Percentiles rank a stretch among this genome's conserved stretches.
Evolutionary conservation across 2,888 invertebrate genomes (phyloP).

Genomic region (Agrochola circellaris): DNA sequence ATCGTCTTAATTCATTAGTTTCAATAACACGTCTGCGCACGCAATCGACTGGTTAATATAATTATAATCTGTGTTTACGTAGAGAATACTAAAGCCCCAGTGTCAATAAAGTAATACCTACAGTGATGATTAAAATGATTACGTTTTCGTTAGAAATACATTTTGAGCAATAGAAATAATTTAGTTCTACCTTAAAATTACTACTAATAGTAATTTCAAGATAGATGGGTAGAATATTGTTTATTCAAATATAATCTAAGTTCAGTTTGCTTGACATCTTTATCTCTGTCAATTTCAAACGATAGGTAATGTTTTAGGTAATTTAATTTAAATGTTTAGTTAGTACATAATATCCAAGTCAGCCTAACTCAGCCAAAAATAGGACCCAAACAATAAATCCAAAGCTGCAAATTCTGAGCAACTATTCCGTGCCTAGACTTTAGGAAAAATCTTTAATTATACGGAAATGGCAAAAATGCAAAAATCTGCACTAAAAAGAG

Average conservation of each 20-base stretch:
- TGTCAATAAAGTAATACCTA: not conserved
- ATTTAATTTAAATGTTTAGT: too few relatives aligned
- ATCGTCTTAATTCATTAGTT: conserved; percentile 21
- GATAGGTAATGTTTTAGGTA: not conserved
- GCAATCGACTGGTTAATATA: conserved; percentile 30
- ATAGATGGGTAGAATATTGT: not conserved
- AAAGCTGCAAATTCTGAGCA: conserved; percentile 2
- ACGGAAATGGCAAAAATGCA: conserved; percentile 18
- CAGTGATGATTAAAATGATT: not conserved
- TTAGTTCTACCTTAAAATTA: not conserved
- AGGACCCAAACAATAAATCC: not conserved
- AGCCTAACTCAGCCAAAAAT: not conserved
- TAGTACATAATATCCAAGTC: too few relatives aligned
- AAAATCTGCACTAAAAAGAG: conserved; percentile 9
- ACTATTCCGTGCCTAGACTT: conserved; percentile 1
- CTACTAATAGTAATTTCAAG: not conserved
- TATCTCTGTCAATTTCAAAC: not conserved
- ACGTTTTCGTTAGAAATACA: not conserved
- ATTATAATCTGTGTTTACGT: conserved; percentile 24
- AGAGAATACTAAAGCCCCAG: not conserved
- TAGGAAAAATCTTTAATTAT: conserved; percentile 38
- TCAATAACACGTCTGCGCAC: conserved; percentile 33
- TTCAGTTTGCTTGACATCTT: not conserved
- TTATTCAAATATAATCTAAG: not conserved
- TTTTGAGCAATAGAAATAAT: too few relatives aligned